Conservation (phyloP, 2,113 vertebrate genomes). For the Ciconia stormi region DNA sequence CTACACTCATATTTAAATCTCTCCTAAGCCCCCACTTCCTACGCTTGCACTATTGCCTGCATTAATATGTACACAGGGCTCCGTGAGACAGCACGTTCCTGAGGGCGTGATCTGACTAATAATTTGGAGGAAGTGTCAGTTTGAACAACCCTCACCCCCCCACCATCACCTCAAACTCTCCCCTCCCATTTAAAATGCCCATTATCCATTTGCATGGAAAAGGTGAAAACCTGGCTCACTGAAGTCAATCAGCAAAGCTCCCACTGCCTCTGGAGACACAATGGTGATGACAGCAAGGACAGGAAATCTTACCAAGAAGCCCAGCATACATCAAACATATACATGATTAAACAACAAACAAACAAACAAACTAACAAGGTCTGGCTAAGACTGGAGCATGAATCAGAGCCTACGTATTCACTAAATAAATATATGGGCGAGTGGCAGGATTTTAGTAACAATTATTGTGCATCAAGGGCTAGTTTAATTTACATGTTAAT, state of each 20-base stretch:
- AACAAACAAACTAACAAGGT: neutral
- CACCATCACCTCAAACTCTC: neutral
- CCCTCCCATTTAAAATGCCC: neutral
- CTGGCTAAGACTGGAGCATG: neutral
- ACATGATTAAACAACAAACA: neutral
- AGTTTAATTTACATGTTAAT: slow-evolving; percentile 68
- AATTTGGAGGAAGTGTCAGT: slow-evolving; percentile 24
- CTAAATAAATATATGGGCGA: slow-evolving; percentile 1
- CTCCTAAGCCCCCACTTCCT: neutral
- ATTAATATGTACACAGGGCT: neutral
- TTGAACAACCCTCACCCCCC: neutral
- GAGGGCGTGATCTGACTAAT: slow-evolving; percentile 9
- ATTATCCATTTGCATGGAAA: slow-evolving; percentile 15
- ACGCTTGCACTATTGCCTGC: neutral
- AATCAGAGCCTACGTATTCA: neutral
- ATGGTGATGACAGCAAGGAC: neutral
- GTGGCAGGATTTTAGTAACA: neutral
- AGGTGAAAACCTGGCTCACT: slow-evolving; percentile 12
- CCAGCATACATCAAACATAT: neutral
- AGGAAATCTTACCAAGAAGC: neutral
- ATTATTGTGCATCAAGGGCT: slow-evolving; percentile 15
- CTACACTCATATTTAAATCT: neutral
- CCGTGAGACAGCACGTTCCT: neutral
- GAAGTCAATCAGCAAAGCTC: slow-evolving; percentile 28
- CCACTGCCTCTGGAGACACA: neutral